These are phyloP conservation scores for Pegoplata infirma DNA, from an alignment of 2,888 invertebrate genomes.

Conservation along the genomic window DNA sequence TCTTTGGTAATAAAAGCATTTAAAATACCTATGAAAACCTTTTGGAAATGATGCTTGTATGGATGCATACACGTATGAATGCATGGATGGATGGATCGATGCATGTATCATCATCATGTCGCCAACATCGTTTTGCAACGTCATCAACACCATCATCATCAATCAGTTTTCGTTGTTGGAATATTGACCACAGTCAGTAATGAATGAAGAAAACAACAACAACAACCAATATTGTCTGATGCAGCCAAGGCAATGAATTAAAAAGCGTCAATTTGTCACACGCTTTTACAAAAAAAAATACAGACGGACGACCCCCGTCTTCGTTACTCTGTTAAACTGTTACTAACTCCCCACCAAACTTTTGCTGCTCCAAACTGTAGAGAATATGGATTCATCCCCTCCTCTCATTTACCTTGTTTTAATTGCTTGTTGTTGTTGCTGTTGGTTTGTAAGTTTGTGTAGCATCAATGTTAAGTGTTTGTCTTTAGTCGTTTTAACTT, in stretches of 20 bases:
- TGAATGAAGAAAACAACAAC: background rate
- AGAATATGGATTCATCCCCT: background rate
- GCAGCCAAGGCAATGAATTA: conserved; percentile 68
- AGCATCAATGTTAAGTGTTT: conserved; percentile 46
- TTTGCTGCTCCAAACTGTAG: conserved; percentile 28
- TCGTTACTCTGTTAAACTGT: background rate
- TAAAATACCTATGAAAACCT: conserved; percentile 55
- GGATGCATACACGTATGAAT: background rate
- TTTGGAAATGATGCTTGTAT: background rate
- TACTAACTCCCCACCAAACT: background rate
- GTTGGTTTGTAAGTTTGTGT: background rate
- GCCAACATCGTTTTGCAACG: conserved; percentile 51
- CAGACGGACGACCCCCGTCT: background rate
- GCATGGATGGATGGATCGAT: too few relatives aligned
- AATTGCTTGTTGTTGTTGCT: conserved; percentile 37
- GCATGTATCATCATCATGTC: conserved; percentile 41
- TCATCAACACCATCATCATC: conserved; percentile 67
- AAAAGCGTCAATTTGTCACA: conserved; percentile 77
- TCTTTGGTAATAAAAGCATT: conserved; percentile 70
- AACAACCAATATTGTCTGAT: conserved; percentile 61
- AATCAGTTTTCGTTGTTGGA: conserved; percentile 67
- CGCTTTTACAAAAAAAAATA: conserved; percentile 65
- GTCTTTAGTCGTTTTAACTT: conserved; percentile 13
- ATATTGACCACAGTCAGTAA: conserved; percentile 58
- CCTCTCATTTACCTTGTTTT: conserved; percentile 32